Evolutionary conservation across 1,140 invertebrate species (phyloP).

Genomic region (Gryon sp.): DNA sequence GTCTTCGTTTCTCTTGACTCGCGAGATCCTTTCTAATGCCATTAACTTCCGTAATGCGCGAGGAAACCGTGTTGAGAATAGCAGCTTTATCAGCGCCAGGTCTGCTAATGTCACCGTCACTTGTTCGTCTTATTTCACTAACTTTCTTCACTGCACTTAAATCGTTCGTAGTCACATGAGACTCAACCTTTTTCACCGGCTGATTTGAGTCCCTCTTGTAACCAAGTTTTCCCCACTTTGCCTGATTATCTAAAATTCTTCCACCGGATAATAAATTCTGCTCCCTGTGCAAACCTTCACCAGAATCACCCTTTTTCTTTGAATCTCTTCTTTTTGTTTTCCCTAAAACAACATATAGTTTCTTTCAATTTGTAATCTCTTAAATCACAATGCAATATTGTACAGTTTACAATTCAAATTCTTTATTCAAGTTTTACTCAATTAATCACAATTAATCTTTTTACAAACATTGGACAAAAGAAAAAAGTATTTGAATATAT

Average conservation of each 20-base stretch:
- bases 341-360: conserved; percentile 66
- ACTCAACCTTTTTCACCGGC: conserved; percentile 69
- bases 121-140: conserved; percentile 78
- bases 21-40: conserved; percentile 76
- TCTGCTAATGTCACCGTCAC: conserved; percentile 75
- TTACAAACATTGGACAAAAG: too few species aligned
- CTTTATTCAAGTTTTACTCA: too few species aligned
- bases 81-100: conserved; percentile 68
- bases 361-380: too few species aligned
- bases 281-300: conserved; percentile 76
- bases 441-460: too few species aligned
- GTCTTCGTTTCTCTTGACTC: conserved; percentile 75
- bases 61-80: conserved; percentile 63
- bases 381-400: too few species aligned
- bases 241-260: conserved; percentile 76
- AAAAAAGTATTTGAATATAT: too few species aligned
- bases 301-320: conserved; percentile 79
- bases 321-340: conserved; percentile 80
- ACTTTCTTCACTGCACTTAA: conserved; percentile 71
- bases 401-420: too few species aligned
- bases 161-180: conserved; percentile 67
- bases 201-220: conserved; percentile 72
- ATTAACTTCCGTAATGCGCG: conserved; percentile 73
- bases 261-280: conserved; percentile 77
- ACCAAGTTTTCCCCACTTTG: conserved; percentile 77